phyloP scores from a whole-genome alignment of 37 sponge, comb jelly and placozoan species.

The Ianthella basta region DNA sequence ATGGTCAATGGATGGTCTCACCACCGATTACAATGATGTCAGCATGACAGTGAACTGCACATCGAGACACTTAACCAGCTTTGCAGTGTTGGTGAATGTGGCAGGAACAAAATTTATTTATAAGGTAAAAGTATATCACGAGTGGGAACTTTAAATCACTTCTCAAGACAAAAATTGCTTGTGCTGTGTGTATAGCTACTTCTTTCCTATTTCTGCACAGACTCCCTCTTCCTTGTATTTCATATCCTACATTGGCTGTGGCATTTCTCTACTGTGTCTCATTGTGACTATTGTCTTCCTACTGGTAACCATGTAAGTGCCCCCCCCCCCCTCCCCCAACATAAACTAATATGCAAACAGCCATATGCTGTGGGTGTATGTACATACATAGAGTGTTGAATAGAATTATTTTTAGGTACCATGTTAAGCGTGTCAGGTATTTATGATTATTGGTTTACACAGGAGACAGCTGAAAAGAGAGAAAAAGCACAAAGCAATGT shows the following conservation, averaged over 20 bases:
- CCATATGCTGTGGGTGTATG: neutral
- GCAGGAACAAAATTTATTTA: neutral
- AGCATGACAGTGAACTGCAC: neutral
- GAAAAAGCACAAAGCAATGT: no score
- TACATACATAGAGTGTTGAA: neutral
- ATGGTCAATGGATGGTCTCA: conserved; percentile 17
- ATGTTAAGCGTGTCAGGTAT: neutral
- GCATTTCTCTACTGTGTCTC: neutral
- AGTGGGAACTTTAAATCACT: neutral
- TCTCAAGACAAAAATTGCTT: no score
- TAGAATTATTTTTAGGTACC: neutral
- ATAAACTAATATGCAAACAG: no score
- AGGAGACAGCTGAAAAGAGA: no score
- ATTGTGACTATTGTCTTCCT: conserved; percentile 8
- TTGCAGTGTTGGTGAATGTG: neutral
- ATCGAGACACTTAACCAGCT: conserved; percentile 1
- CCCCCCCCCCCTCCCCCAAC: no score
- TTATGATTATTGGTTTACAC: no score
- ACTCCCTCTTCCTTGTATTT: no score
- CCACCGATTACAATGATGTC: neutral
- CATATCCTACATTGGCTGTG: no score
- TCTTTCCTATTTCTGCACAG: no score
- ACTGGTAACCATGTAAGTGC: neutral
- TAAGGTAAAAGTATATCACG: neutral
- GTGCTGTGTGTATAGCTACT: no score